phyloP scores from a whole-genome alignment of 2,888 invertebrate species.

The Monoplex corrugatus region DNA sequence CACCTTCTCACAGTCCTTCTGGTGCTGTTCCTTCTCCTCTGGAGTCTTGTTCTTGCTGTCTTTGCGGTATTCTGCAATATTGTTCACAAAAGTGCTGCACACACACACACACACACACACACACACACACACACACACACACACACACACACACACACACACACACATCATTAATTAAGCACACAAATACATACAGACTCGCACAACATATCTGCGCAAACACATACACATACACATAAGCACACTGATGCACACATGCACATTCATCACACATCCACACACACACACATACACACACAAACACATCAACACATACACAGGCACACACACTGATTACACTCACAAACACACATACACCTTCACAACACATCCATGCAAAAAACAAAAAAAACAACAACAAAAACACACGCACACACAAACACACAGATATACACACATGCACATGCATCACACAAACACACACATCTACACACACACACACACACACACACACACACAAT shows the following conservation, averaged over 20 bases:
- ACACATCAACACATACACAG: background rate
- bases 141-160: background rate
- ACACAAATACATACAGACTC: background rate
- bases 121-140: background rate
- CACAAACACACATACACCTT: background rate
- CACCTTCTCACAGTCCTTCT: slow-evolving; percentile 65
- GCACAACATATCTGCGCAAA: background rate
- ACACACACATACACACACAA: background rate
- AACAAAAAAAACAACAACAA: too few species aligned
- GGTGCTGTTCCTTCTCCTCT: slow-evolving; percentile 56
- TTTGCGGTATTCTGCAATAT: slow-evolving; percentile 46
- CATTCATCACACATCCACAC: background rate
- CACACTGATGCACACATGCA: background rate
- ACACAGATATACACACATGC: background rate
- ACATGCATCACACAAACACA: too few species aligned
- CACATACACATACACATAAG: background rate
- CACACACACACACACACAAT: too few species aligned
- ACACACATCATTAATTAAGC: too few species aligned
- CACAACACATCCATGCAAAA: too few species aligned
- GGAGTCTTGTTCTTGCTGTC: background rate
- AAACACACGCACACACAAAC: background rate
- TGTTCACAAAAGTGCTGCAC: slow-evolving; percentile 22
- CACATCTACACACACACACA: too few species aligned
- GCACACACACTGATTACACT: background rate
- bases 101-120: background rate